Percentiles rank a stretch among this genome's conserved stretches.
Evolutionary conservation across 2,888 invertebrate genomes (phyloP).

Genomic region (Sabatieria punctata): DNA sequence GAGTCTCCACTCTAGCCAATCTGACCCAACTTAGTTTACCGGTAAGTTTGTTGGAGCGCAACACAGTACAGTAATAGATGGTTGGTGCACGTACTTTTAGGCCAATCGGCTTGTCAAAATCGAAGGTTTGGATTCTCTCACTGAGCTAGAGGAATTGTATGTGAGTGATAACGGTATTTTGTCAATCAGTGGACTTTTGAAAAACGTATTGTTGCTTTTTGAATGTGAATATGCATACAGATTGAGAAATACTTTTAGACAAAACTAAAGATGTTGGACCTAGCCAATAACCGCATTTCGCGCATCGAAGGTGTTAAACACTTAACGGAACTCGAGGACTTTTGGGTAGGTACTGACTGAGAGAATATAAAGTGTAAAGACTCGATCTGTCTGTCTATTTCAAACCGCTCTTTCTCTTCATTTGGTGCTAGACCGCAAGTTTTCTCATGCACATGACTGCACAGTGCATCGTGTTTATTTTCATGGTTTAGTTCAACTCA

Average conservation of each 20-base stretch:
- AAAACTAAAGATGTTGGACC: constrained; percentile 62
- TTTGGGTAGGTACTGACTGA: constrained; percentile 56
- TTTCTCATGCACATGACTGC: too few relatives aligned
- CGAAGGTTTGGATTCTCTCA: constrained; percentile 59
- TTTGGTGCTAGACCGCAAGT: too few relatives aligned
- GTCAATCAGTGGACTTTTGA: constrained; percentile 52
- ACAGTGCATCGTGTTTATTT: too few relatives aligned
- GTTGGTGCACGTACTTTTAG: constrained; percentile 29
- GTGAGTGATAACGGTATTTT: constrained; percentile 79
- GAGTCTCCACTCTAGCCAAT: constrained; percentile 52
- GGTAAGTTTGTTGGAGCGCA: constrained; percentile 26
- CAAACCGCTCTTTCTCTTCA: too few relatives aligned
- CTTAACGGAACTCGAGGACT: constrained; percentile 62
- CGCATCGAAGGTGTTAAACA: constrained; percentile 58
- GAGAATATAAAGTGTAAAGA: too few relatives aligned
- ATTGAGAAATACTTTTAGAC: constrained; percentile 13
- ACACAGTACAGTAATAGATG: background rate
- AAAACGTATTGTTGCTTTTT: constrained; percentile 39
- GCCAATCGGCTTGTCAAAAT: constrained; percentile 72
- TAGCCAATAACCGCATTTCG: constrained; percentile 69
- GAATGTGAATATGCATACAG: background rate
- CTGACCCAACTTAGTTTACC: constrained; percentile 68
- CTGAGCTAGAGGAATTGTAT: constrained; percentile 66
- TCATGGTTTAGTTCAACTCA: constrained; percentile 58
- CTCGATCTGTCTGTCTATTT: too few relatives aligned